Base-by-base conservation (phyloP, 2,888 invertebrate species). In the Osedax frankpressi region DNA sequence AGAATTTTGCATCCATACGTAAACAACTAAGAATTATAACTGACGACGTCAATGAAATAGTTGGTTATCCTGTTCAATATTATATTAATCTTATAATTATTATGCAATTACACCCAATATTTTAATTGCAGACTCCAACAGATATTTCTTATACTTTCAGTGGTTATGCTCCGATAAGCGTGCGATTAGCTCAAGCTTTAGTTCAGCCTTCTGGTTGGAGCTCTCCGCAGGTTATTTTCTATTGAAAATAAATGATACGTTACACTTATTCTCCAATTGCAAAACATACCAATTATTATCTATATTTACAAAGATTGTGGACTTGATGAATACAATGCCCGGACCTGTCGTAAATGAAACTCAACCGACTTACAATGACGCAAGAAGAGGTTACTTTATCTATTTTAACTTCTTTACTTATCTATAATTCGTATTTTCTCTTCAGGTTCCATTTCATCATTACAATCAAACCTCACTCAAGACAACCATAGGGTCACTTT, bases 131-230 rank as follows among this genome's bases (percentile, higher is more conserved):
- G 84, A 88, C 89, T 73, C 91, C 91, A 0, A 90, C 89, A 75
- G 94, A 96, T 81, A 92, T 94, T 73, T 91, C 92, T 77, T 95
- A 93, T 81, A 90, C 94, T 44, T 92, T 92, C 81, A 92, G 92
- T 81, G 92, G 87, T 44, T 97, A 95, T 84, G 94, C 95, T 0
- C 96, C 97, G 0, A 85, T 98, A 60, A 92, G 92, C 72, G 90
- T 93, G 1, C 88, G 96, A 30, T 88, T 96, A 72, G 86, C 86
- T 60, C 87, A 87, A 78, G 83, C 84, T 74, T 77, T 85, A 30
- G 82, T 82, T 1, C 77, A 81, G 28, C 6, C 44, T 44, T 85
- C 86, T 0, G 86, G 87, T 0, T 88, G 88, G 88, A 79, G 86
- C 30, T 44, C 44, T 44, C 44, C 44, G 6, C 44, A 44, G 19